These are phyloP conservation scores for Cactoblastis cactorum DNA, from an alignment of 2,888 invertebrate genomes.

Conservation along the genomic window DNA sequence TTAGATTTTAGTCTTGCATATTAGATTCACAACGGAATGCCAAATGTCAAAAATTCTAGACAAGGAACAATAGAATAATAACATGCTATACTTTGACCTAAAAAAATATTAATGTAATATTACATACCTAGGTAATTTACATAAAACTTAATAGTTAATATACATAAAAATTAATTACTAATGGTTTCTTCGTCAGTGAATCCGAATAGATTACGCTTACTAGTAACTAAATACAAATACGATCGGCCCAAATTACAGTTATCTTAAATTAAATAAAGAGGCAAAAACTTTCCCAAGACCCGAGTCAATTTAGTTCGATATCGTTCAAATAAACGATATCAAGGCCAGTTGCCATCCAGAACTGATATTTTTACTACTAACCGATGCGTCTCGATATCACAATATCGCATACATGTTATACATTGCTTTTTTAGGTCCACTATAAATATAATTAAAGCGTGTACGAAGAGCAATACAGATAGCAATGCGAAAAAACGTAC, in stretches of 20 bases:
- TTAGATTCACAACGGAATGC: no score
- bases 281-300: constrained; percentile 19
- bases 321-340: constrained; percentile 18
- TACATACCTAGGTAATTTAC: no score
- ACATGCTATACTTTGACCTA: no score
- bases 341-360: constrained; percentile 18
- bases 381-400: neutral
- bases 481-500: constrained; percentile 8
- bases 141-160: neutral
- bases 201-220: neutral
- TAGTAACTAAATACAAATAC: neutral
- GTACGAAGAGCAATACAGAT: constrained; percentile 35
- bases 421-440: constrained; percentile 20
- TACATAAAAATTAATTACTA: no score
- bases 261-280: constrained; percentile 17
- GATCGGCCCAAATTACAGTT: constrained; percentile 1
- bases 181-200: no score
- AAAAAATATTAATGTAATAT: no score
- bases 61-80: no score
- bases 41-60: no score
- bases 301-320: constrained; percentile 18
- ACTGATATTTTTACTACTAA: constrained; percentile 11
- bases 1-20: no score
- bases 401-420: constrained; percentile 13
- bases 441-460: constrained; percentile 12